These are phyloP conservation scores for Limnephilus auricula DNA, from an alignment of 2,888 invertebrate genomes.

Conservation along the genomic window DNA sequence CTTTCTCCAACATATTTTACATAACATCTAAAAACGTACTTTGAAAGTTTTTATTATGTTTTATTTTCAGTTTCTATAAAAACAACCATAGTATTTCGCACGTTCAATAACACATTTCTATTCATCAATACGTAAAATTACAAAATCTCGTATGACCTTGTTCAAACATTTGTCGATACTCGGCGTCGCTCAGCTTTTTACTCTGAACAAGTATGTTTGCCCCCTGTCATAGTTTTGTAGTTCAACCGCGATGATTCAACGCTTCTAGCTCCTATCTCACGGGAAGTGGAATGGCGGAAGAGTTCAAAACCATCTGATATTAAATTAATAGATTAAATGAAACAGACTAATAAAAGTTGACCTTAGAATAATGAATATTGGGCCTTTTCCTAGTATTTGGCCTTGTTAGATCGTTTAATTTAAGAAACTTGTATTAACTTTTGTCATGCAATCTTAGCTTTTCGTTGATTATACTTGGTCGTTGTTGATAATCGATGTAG, in stretches of 20 bases:
- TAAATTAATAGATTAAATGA: not conserved
- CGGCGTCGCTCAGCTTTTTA: not conserved
- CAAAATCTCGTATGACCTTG: not conserved
- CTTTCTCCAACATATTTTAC: not conserved
- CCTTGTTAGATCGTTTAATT: not conserved
- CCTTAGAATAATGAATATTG: not conserved
- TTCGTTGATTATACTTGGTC: no score
- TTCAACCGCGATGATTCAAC: conserved; percentile 7
- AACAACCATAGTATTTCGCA: not conserved
- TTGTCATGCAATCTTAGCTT: not conserved
- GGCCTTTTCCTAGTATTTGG: not conserved
- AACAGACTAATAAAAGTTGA: not conserved
- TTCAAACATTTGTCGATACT: not conserved
- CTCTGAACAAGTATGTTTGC: not conserved
- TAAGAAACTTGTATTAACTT: not conserved
- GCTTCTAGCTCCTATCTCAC: not conserved
- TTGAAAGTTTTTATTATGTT: not conserved
- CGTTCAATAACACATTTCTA: not conserved
- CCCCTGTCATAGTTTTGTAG: not conserved
- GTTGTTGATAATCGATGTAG: not conserved
- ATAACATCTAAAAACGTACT: not conserved
- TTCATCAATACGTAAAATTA: not conserved
- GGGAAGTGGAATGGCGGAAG: not conserved
- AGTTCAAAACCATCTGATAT: not conserved
- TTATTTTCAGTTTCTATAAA: not conserved